A percentile compares a stretch with the other conserved stretches of the same genome.
Conservation (phyloP, 2,888 invertebrate species). For the Entomobrya multifasciata region DNA sequence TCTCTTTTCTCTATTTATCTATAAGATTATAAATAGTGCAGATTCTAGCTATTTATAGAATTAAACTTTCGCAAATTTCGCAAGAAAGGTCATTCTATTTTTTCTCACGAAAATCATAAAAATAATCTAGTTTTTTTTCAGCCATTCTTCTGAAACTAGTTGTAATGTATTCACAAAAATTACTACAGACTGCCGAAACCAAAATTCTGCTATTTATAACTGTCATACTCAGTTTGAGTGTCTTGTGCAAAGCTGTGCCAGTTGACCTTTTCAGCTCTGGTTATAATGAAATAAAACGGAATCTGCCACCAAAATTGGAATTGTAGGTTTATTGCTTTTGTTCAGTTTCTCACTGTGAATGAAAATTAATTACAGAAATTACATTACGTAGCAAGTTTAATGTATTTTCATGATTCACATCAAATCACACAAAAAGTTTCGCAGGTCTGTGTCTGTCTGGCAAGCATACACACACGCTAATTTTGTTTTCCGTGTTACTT, state of each 20-base stretch:
- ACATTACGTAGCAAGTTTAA: background rate
- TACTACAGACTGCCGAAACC: slow-evolving; percentile 6
- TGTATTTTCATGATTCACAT: slow-evolving; percentile 28
- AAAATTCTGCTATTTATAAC: slow-evolving; percentile 19
- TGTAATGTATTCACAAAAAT: slow-evolving; percentile 43
- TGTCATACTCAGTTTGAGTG: background rate
- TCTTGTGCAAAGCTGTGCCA: slow-evolving; percentile 62
- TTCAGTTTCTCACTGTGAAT: background rate
- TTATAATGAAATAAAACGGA: slow-evolving; percentile 63
- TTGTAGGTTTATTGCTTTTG: slow-evolving; percentile 51
- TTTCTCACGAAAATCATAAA: background rate
- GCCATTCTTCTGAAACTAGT: background rate
- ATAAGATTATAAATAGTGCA: slow-evolving; percentile 26
- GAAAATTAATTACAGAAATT: slow-evolving; percentile 39
- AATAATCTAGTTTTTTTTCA: background rate
- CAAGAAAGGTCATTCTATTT: background rate
- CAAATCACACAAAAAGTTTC: slow-evolving; percentile 3
- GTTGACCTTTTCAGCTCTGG: slow-evolving; percentile 68
- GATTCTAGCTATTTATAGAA: slow-evolving; percentile 30
- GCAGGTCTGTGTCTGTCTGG: background rate
- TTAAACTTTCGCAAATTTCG: slow-evolving; percentile 12
- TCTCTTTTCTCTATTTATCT: no score
- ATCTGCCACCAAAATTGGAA: slow-evolving; percentile 31
- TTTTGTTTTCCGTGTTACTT: no score
- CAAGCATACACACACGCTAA: no score